A percentile compares a stretch with the other conserved stretches of the same genome.
Conservation (phyloP, 2,113 vertebrate species). For the Malurus alboscapulatus region DNA sequence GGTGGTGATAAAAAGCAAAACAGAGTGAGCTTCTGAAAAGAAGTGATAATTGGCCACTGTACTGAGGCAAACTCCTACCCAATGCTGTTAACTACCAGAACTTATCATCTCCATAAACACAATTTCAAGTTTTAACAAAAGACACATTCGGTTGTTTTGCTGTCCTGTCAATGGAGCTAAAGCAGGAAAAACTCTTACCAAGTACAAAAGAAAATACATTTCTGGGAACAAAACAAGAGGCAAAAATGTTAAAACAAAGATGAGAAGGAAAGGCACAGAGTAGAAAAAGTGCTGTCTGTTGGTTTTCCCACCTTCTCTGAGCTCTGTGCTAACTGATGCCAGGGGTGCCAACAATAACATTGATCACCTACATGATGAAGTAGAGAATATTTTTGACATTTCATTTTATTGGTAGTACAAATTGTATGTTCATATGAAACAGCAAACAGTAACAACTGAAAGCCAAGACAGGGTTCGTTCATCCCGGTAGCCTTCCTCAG, state of each 20-base stretch:
- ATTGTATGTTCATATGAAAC: not conserved
- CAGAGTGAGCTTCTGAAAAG: not conserved
- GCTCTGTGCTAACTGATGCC: not conserved
- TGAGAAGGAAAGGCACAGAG: not conserved
- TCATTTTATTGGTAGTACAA: not conserved
- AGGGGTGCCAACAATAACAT: rapidly evolving
- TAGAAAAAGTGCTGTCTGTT: not conserved
- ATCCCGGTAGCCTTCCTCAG: not conserved
- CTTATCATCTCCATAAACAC: not conserved
- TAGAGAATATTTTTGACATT: not conserved
- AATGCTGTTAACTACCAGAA: not conserved
- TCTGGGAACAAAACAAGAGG: not conserved
- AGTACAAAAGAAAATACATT: not conserved
- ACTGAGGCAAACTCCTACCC: not conserved
- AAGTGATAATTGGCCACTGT: not conserved
- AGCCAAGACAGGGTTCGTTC: not conserved
- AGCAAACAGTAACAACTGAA: not conserved
- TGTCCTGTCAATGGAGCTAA: not conserved
- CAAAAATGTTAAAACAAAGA: not conserved
- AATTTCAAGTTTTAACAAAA: not conserved
- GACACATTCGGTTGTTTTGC: not conserved
- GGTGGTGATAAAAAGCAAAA: not conserved
- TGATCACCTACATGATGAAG: not conserved
- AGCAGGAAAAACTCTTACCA: not conserved
- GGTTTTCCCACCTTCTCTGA: not conserved